Evolutionary conservation across 2,797 vertebrate species (phyloP).

Genomic region (Rhabdophis nuchalis): DNA sequence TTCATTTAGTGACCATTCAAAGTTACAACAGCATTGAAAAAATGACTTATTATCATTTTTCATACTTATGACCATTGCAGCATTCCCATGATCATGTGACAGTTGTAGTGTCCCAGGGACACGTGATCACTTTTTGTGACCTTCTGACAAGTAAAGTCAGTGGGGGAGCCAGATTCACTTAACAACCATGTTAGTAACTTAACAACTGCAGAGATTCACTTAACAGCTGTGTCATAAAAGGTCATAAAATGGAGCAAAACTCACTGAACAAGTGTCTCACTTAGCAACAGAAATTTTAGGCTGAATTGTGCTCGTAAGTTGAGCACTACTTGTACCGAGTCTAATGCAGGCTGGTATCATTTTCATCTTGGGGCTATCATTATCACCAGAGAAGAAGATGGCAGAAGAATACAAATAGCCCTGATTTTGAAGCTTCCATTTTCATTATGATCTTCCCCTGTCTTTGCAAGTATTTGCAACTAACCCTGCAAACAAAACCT

Average conservation of each 20-base stretch:
- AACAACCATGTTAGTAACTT: not conserved
- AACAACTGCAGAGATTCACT: not conserved
- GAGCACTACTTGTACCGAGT: too few species aligned
- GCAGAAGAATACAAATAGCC: conserved; percentile 34
- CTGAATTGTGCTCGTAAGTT: too few species aligned
- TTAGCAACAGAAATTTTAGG: not conserved
- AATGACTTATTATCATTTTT: not conserved
- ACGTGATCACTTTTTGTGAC: not conserved
- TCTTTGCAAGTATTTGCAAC: conserved; percentile 14
- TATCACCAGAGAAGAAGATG: conserved; percentile 37
- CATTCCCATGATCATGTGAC: not conserved
- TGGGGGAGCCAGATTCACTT: not conserved
- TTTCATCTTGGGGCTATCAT: conserved; percentile 8
- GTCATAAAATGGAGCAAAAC: not conserved
- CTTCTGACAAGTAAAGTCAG: not conserved
- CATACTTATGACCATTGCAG: not conserved
- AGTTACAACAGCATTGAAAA: not conserved
- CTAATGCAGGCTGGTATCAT: not conserved
- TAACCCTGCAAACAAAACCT: conserved; percentile 24
- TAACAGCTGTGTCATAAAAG: not conserved
- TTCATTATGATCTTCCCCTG: conserved; percentile 18
- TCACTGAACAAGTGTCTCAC: not conserved
- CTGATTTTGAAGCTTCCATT: conserved; percentile 40
- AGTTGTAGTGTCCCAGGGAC: not conserved
- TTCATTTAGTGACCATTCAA: not conserved